Evolutionary conservation across 2,888 invertebrate species (phyloP), one percentile per base, ranked within the genome.

Genomic region (Pristionchus japonicus): DNA sequence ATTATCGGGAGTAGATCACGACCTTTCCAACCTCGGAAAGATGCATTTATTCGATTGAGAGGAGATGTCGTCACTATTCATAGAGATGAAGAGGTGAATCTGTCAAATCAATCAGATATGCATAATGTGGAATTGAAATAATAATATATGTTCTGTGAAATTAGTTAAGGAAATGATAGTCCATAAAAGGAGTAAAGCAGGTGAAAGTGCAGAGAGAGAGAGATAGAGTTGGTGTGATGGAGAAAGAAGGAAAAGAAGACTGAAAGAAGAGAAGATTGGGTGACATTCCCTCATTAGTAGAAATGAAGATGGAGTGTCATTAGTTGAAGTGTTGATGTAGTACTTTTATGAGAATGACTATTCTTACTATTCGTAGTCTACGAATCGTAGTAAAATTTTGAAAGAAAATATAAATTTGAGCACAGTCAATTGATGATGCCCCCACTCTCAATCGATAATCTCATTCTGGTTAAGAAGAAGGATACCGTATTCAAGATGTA

Each of bases 21-120:
- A n/a, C n/a, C 84, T 9, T 84, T 84, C 47, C 84, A 43, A 15
- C 61, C 84, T 9, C 17, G 61, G 40, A 84, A 61, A 40, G 84
- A 84, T 0, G 84, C 61, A 34, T 86, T 86, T 23, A 67, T 86
- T 47, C 86, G 86, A 86, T 47, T 64, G 34, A 86, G 49, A 86
- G 86, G 86, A 40, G 67, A 86, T 47, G 47, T 64, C 15, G 67
- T 86, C 47, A 67, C 67, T 67, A 34, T 86, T 43, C 86, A 86
- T 37, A 86, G 31, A 31, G 67, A 86, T 31, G 86, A 86, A 64
- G 86, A 86, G 64, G 86, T 67, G 17, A 4, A 43, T 37, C 64
- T 64, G 4, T 31, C 31, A 31, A 27, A 67, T 2, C 3, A 34
- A 13, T 67, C n/a, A n/a, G n/a, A n/a, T n/a, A n/a, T n/a, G n/a